Evolutionary conservation across 2,888 invertebrate species (phyloP).

Genomic region (Allygus modestus): DNA sequence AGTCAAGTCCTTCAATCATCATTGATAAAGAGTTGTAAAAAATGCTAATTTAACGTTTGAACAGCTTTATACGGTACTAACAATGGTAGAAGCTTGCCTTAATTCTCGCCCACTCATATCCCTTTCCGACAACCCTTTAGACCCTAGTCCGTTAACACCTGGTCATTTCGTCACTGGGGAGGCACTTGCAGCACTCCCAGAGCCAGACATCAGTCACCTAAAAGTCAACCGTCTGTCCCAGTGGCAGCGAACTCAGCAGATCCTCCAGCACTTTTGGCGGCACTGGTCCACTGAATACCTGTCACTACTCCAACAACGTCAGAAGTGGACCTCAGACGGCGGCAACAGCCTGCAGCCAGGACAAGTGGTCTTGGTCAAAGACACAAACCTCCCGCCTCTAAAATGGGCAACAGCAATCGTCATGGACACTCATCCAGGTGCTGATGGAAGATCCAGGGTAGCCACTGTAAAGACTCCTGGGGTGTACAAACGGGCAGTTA

Average conservation of each 20-base stretch:
- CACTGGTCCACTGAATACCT: conserved; percentile 70
- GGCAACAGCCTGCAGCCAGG: conserved; percentile 57
- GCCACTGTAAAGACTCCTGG: conserved; percentile 65
- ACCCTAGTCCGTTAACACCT: conserved; percentile 2
- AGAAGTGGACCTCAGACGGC: conserved; percentile 66
- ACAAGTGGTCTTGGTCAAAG: conserved; percentile 66
- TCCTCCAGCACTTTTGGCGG: conserved; percentile 68
- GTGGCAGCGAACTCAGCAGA: conserved; percentile 66
- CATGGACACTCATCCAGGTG: conserved; percentile 65
- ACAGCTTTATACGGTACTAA: conserved; percentile 71
- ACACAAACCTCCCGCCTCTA: conserved; percentile 63
- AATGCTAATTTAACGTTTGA: conserved; percentile 70
- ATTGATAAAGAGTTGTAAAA: conserved; percentile 69
- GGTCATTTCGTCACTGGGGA: conserved; percentile 46
- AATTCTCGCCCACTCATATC: conserved; percentile 71
- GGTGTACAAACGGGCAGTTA: neutral
- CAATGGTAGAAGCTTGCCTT: conserved; percentile 71
- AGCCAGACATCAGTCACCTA: conserved; percentile 15
- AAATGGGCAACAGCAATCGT: conserved; percentile 67
- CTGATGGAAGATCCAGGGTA: conserved; percentile 66
- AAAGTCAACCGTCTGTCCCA: conserved; percentile 22
- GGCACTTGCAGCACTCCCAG: conserved; percentile 49
- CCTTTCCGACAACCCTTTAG: neutral
- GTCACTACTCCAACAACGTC: conserved; percentile 68
- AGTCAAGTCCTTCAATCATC: conserved; percentile 71